A percentile compares a stretch with the other conserved stretches of the same genome.
These are phyloP conservation scores for Ormyrus pomaceus DNA, from an alignment of 2,888 invertebrate genomes.

Conservation along the genomic window DNA sequence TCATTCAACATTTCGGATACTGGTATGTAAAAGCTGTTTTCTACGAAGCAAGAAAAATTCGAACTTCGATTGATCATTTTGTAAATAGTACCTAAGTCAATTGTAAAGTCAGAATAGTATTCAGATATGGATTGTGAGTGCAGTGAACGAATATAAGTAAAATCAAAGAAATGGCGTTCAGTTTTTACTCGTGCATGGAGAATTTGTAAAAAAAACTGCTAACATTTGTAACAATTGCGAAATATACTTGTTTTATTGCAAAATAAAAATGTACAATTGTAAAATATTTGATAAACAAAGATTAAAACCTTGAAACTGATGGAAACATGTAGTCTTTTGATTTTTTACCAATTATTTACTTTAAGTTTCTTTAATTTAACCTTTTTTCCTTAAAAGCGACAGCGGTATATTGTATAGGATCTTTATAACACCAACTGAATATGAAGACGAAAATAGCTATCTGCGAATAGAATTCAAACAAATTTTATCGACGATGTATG, in stretches of 20 bases:
- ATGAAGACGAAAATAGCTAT: no score
- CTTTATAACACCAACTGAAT: no score
- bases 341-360: constrained; percentile 33
- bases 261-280: constrained; percentile 55
- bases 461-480: no score
- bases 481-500: neutral
- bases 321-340: constrained; percentile 32
- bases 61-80: constrained; percentile 28
- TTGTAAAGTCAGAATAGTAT: constrained; percentile 30
- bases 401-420: no score
- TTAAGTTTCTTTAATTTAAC: constrained; percentile 19
- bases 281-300: constrained; percentile 56
- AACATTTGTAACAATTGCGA: constrained; percentile 52
- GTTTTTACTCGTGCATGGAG: constrained; percentile 50
- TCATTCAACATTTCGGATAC: no score
- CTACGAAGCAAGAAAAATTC: neutral
- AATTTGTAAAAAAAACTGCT: constrained; percentile 43
- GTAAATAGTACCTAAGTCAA: constrained; percentile 45
- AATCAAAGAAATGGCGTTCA: constrained; percentile 29
- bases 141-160: constrained; percentile 10
- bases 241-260: constrained; percentile 46
- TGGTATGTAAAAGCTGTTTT: no score
- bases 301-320: constrained; percentile 52
- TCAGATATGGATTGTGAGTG: constrained; percentile 4
- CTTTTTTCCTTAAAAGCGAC: neutral